phyloP scores from a whole-genome alignment of 2,888 invertebrate species.

The Cryptocheilus praepositus region DNA sequence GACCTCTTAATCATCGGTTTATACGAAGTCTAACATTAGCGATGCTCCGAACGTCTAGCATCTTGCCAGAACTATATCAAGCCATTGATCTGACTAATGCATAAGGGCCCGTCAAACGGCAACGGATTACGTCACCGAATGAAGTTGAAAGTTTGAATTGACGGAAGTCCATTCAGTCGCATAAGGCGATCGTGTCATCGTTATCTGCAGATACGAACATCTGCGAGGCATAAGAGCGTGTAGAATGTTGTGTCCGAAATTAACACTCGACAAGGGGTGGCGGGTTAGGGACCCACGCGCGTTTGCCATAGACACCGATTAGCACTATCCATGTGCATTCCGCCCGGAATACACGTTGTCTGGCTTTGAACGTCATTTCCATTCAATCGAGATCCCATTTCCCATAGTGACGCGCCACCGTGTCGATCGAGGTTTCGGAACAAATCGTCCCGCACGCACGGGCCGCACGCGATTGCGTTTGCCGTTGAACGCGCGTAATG shows the following conservation, averaged over 20 bases:
- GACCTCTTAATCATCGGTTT: no score
- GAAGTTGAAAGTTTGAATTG: no score
- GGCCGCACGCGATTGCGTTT: conserved; percentile 7
- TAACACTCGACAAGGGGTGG: conserved; percentile 51
- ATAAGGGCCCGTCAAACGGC: no score
- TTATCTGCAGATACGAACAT: no score
- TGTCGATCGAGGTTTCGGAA: conserved; percentile 46
- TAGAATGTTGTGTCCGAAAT: conserved; percentile 59
- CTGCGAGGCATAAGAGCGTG: conserved; percentile 51
- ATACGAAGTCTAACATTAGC: no score
- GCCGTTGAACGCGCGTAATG: conserved; percentile 25
- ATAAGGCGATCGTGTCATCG: no score
- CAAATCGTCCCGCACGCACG: conserved; percentile 47
- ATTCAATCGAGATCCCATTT: conserved; percentile 68
- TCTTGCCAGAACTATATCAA: no score
- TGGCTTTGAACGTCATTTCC: conserved; percentile 62
- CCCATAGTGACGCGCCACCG: conserved; percentile 50
- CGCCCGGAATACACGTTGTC: conserved; percentile 60
- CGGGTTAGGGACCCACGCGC: conserved; percentile 47
- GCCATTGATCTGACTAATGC: no score
- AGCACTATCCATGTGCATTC: conserved; percentile 63
- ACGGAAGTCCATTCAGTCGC: no score
- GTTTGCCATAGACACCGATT: conserved; percentile 60
- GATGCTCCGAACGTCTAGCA: no score
- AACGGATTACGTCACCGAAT: no score